A percentile compares a stretch with the other conserved stretches of the same genome.
Evolutionary conservation across 2,113 vertebrate genomes (phyloP).

Genomic region (Chiloscyllium plagiosum): DNA sequence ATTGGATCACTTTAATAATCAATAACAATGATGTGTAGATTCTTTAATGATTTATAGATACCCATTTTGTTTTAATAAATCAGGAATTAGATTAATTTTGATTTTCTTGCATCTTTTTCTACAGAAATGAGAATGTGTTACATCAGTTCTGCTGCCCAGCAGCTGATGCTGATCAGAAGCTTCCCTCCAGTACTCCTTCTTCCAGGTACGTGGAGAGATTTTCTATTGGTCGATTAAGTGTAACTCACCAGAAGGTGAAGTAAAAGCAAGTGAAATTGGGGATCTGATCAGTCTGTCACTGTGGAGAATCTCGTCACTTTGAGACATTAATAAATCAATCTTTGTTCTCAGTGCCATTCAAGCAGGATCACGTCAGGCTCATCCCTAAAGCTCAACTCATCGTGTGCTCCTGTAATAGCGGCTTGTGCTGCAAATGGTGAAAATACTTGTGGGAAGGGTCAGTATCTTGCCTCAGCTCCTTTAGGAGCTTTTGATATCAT

Average conservation of each 20-base stretch:
- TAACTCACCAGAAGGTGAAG: not conserved
- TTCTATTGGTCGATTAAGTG: not conserved
- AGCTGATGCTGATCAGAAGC: slow-evolving; percentile 79
- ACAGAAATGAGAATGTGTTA: slow-evolving; percentile 90
- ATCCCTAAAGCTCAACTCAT: not conserved
- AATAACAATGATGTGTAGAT: not conserved
- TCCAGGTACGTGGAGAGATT: slow-evolving; percentile 6
- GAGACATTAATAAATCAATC: slow-evolving; percentile 6
- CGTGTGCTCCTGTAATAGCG: not conserved
- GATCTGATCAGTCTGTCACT: not conserved
- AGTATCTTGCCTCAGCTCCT: not conserved
- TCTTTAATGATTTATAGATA: not conserved
- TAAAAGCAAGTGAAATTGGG: not conserved
- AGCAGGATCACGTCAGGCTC: not conserved
- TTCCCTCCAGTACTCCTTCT: slow-evolving; percentile 46
- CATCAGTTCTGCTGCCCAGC: slow-evolving; percentile 98
- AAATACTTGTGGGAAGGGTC: not conserved
- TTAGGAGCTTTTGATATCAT: not conserved
- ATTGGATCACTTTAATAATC: not conserved
- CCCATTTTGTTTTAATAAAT: not conserved
- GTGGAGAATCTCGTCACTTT: not conserved
- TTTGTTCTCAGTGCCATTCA: not conserved
- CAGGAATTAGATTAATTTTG: not conserved
- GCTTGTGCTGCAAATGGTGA: not conserved
- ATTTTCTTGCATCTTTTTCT: slow-evolving; percentile 47